Evolutionary conservation across 2,888 invertebrate genomes (phyloP).

Genomic region (Platycnemis pennipes): DNA sequence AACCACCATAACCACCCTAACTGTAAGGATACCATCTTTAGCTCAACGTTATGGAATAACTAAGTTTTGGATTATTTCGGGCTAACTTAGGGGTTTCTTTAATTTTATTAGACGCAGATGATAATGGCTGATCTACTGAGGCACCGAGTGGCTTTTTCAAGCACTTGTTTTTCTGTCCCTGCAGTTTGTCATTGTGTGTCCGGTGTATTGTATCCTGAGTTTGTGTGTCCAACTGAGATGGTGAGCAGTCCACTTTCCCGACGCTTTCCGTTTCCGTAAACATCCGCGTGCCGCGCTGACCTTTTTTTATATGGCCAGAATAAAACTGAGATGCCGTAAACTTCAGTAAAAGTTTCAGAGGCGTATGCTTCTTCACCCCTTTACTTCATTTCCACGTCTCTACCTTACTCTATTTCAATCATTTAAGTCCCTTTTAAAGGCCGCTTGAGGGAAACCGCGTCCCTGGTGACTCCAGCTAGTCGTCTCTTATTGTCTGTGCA

Average conservation of each 20-base stretch:
- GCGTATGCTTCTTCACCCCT: not conserved
- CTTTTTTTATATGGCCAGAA: not conserved
- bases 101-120: too few species aligned
- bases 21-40: too few species aligned
- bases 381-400: not conserved
- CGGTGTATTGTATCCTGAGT: not conserved
- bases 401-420: not conserved
- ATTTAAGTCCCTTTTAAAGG: conserved; percentile 54
- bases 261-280: conserved; percentile 22
- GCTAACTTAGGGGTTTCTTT: too few species aligned
- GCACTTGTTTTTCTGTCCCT: too few species aligned
- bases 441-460: not conserved
- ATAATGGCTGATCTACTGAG: too few species aligned
- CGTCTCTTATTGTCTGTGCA: conserved; percentile 54
- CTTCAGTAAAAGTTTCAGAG: not conserved
- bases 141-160: too few species aligned
- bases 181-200: too few species aligned
- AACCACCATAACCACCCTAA: too few species aligned
- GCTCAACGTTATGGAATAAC: too few species aligned
- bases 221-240: not conserved
- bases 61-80: too few species aligned
- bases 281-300: not conserved
- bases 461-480: conserved; percentile 18
- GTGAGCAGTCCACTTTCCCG: not conserved
- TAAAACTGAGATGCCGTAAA: conserved; percentile 41